A percentile compares a stretch with the other conserved stretches of the same genome.
Conservation (phyloP, 2,888 invertebrate species). For the Drosophila hamatofila region DNA sequence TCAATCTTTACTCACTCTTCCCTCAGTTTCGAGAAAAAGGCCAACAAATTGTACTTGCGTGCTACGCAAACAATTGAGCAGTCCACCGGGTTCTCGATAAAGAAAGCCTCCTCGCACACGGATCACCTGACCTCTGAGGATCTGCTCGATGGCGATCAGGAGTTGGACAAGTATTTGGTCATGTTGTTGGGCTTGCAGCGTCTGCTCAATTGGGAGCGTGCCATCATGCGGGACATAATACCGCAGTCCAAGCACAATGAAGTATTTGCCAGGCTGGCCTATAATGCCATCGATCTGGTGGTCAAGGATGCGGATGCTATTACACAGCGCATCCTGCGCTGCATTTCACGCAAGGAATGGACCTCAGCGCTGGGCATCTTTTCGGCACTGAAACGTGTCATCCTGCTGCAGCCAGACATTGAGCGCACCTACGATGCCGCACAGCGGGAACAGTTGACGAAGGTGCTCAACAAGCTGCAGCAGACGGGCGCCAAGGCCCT, state of each 20-base stretch:
- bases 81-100: slow-evolving; percentile 92
- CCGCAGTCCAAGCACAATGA: slow-evolving; percentile 92
- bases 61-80: slow-evolving; percentile 93
- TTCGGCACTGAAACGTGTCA: slow-evolving; percentile 92
- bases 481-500: slow-evolving; percentile 93
- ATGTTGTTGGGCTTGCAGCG: slow-evolving; percentile 93
- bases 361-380: slow-evolving; percentile 92
- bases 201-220: slow-evolving; percentile 94
- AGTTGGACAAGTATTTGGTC: slow-evolving; percentile 93
- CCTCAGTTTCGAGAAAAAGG: slow-evolving; percentile 90
- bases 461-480: slow-evolving; percentile 90
- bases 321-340: slow-evolving; percentile 90
- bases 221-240: slow-evolving; percentile 93
- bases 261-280: slow-evolving; percentile 93
- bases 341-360: slow-evolving; percentile 92
- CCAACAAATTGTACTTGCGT: slow-evolving; percentile 92
- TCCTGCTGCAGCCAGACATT: slow-evolving; percentile 91
- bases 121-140: slow-evolving; percentile 85
- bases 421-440: slow-evolving; percentile 91
- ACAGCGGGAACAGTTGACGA: slow-evolving; percentile 90
- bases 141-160: slow-evolving; percentile 89
- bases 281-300: slow-evolving; percentile 93
- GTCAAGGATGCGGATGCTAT: slow-evolving; percentile 95
- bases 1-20: background rate
- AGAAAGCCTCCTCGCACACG: slow-evolving; percentile 84